phyloP scores from a whole-genome alignment of 2,888 invertebrate genomes.

The Auanema sp. region DNA sequence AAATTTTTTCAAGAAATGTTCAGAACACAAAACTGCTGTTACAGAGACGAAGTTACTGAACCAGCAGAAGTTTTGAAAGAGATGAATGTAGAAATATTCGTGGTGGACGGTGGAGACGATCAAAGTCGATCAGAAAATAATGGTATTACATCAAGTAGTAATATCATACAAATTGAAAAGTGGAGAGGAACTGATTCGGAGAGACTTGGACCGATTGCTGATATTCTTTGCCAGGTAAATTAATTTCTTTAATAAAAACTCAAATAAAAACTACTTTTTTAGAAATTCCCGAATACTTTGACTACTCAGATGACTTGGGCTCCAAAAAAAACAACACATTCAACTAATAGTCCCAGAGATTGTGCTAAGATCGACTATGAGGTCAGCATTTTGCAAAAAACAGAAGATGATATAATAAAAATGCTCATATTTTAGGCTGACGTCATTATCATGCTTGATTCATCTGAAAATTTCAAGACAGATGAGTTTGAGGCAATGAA shows the following conservation, averaged over 20 bases:
- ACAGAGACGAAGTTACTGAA: not conserved
- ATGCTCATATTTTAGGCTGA: slow-evolving; percentile 39
- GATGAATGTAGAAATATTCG: slow-evolving; percentile 30
- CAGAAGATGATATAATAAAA: not conserved
- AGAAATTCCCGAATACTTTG: slow-evolving; percentile 14
- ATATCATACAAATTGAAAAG: slow-evolving; percentile 44
- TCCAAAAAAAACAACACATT: slow-evolving; percentile 9
- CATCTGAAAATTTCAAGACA: slow-evolving; percentile 57
- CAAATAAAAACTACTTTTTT: slow-evolving; percentile 1
- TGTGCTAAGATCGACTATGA: slow-evolving; percentile 49
- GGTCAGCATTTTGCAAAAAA: slow-evolving; percentile 15
- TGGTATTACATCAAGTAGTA: slow-evolving; percentile 27
- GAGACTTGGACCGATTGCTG: slow-evolving; percentile 54
- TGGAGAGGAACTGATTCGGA: slow-evolving; percentile 56
- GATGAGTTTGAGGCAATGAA: slow-evolving; percentile 53
- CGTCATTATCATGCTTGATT: slow-evolving; percentile 59
- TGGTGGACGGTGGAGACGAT: slow-evolving; percentile 54
- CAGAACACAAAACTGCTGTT: too few relatives aligned
- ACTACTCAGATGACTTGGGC: slow-evolving; percentile 15
- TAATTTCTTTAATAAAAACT: too few relatives aligned
- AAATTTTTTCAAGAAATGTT: too few relatives aligned
- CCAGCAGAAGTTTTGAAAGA: not conserved
- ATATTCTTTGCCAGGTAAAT: slow-evolving; percentile 51
- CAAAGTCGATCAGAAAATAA: slow-evolving; percentile 24
- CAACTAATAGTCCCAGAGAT: slow-evolving; percentile 18